Percentiles rank a stretch among this genome's conserved stretches.
phyloP scores from a whole-genome alignment of 2,113 vertebrate species.

The Pangasianodon gigas region DNA sequence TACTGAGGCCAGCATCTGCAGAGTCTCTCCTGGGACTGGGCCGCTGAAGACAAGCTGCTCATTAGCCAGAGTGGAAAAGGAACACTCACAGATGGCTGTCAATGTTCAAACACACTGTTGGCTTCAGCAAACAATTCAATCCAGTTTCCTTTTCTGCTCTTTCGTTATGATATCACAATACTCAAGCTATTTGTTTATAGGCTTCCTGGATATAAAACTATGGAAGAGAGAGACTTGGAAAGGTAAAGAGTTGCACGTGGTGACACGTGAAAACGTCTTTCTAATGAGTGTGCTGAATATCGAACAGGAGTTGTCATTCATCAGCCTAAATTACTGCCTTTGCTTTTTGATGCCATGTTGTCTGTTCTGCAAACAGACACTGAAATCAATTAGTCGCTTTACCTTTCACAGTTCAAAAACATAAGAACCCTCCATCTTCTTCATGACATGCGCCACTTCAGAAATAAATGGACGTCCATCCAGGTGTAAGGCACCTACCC shows the following conservation, averaged over 20 bases:
- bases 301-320: constrained; percentile 80
- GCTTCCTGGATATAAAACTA: constrained; percentile 50
- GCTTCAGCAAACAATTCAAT: constrained; percentile 78
- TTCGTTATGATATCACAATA: constrained; percentile 76
- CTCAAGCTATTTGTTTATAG: constrained; percentile 77
- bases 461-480: constrained; percentile 66
- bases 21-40: constrained; percentile 73
- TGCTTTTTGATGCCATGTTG: constrained; percentile 72
- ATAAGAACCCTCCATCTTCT: constrained; percentile 62
- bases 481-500: constrained; percentile 57
- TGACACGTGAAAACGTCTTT: constrained; percentile 78
- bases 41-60: constrained; percentile 77
- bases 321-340: constrained; percentile 77
- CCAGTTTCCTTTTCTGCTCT: constrained; percentile 78
- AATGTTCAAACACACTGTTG: constrained; percentile 65
- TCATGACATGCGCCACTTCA: constrained; percentile 56
- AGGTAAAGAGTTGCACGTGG: constrained; percentile 63
- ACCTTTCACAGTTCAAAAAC: constrained; percentile 72
- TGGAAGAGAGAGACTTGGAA: not conserved
- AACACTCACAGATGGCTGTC: constrained; percentile 82
- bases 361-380: constrained; percentile 72
- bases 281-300: constrained; percentile 77
- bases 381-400: constrained; percentile 79
- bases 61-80: constrained; percentile 79
- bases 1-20: constrained; percentile 74